These are phyloP conservation scores for Cavia aperea DNA, from an alignment of 2,113 vertebrate species.

Conservation along the genomic window DNA sequence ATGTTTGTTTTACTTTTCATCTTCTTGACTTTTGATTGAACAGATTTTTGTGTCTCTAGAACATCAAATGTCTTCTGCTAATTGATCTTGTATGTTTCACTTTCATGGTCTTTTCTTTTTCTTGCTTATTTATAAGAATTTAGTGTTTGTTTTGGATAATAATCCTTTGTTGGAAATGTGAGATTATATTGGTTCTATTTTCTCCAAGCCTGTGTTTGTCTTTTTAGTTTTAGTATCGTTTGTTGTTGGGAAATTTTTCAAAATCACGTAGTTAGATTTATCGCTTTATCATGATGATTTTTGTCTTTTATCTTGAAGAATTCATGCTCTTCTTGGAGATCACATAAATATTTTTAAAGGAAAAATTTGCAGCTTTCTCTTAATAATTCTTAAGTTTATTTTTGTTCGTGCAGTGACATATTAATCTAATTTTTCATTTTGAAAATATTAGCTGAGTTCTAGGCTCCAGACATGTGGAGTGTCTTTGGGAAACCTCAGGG, in stretches of 20 bases:
- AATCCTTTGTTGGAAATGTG: slow-evolving; percentile 11
- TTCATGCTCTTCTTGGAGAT: neutral
- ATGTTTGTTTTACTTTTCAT: neutral
- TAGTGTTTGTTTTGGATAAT: neutral
- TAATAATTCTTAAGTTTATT: slow-evolving; percentile 25
- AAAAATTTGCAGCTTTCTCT: slow-evolving; percentile 6
- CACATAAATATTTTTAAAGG: neutral
- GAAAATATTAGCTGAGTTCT: neutral
- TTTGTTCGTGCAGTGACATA: neutral
- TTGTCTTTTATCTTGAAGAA: slow-evolving; percentile 20
- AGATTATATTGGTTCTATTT: slow-evolving; percentile 6
- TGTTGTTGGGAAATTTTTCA: neutral
- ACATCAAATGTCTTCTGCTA: neutral
- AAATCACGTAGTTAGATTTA: neutral
- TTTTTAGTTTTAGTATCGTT: neutral
- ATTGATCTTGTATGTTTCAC: neutral
- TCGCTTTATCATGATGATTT: slow-evolving; percentile 13
- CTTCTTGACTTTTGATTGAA: neutral
- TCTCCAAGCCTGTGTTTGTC: neutral
- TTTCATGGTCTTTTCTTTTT: neutral
- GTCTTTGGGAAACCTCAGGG: neutral
- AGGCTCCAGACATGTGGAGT: neutral
- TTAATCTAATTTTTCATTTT: slow-evolving; percentile 37
- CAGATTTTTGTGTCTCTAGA: neutral
- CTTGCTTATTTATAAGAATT: slow-evolving; percentile 28